Percentiles rank a stretch among this genome's conserved stretches.
Conservation (phyloP, 2,113 vertebrate species). For the Ahaetulla prasina region DNA sequence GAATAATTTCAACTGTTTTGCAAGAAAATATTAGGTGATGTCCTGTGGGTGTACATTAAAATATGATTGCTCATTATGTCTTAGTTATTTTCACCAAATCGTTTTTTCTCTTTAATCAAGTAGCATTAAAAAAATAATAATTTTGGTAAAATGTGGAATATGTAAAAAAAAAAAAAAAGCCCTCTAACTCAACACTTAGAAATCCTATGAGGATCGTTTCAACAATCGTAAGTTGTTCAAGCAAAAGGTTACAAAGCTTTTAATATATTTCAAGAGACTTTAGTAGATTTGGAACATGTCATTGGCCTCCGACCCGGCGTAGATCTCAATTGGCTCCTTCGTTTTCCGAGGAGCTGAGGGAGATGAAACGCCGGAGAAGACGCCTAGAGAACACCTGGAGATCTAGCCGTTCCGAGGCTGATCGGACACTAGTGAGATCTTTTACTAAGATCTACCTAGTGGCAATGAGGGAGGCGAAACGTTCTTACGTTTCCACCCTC, state of each 20-base stretch:
- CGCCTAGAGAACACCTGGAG: too few relatives aligned
- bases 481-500: too few relatives aligned
- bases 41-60: background rate
- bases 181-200: background rate
- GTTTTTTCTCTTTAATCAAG: background rate
- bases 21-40: background rate
- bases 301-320: too few relatives aligned
- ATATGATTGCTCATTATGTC: background rate
- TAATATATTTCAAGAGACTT: background rate
- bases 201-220: background rate
- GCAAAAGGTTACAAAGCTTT: background rate
- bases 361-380: too few relatives aligned
- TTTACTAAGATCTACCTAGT: too few relatives aligned
- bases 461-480: too few relatives aligned
- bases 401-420: too few relatives aligned
- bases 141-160: background rate
- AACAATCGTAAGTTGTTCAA: background rate
- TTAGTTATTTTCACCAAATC: background rate
- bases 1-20: background rate
- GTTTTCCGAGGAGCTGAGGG: too few relatives aligned
- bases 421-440: too few relatives aligned
- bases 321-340: too few relatives aligned
- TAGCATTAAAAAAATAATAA: background rate
- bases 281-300: background rate
- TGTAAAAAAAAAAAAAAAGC: background rate